phyloP scores from a whole-genome alignment of 2,888 invertebrate species.

The Scaptomyza flava region DNA sequence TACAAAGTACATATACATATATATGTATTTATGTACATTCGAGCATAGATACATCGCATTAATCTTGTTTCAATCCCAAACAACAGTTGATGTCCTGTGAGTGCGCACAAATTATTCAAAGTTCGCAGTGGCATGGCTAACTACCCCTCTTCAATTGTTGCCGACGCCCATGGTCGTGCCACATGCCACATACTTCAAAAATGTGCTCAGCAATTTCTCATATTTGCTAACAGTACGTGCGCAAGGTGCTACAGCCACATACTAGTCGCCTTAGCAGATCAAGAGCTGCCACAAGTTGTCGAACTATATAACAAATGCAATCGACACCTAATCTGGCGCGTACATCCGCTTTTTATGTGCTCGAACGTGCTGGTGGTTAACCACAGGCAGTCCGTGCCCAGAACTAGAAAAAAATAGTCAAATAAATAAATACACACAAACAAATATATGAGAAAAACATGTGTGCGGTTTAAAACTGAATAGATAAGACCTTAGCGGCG shows the following conservation, averaged over 20 bases:
- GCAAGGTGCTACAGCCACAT: conserved; percentile 31
- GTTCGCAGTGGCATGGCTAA: conserved; percentile 10
- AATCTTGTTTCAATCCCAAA: conserved; percentile 33
- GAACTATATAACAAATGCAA: conserved; percentile 56
- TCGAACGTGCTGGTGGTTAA: conserved; percentile 23
- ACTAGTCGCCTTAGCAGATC: neutral
- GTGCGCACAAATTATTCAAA: conserved; percentile 39
- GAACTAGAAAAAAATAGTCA: conserved; percentile 3
- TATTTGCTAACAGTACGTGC: conserved; percentile 68
- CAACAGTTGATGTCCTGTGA: conserved; percentile 29
- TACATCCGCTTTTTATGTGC: conserved; percentile 53
- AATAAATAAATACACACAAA: conserved; percentile 6
- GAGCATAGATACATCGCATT: conserved; percentile 14
- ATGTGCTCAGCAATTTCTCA: conserved; percentile 53
- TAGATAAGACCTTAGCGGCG: conserved; percentile 36
- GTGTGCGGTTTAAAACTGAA: conserved; percentile 26
- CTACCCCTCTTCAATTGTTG: neutral
- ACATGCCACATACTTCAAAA: conserved; percentile 32
- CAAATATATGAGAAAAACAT: conserved; percentile 18
- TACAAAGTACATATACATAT: neutral
- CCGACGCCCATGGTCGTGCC: neutral
- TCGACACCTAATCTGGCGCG: conserved; percentile 66
- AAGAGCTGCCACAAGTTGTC: conserved; percentile 56
- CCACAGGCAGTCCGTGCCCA: neutral
- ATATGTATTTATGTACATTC: neutral